Evolutionary conservation across 53 echinoderm and acorn worm species (phyloP), one percentile per base, ranked within the genome.

Genomic region (Crossaster papposus): DNA sequence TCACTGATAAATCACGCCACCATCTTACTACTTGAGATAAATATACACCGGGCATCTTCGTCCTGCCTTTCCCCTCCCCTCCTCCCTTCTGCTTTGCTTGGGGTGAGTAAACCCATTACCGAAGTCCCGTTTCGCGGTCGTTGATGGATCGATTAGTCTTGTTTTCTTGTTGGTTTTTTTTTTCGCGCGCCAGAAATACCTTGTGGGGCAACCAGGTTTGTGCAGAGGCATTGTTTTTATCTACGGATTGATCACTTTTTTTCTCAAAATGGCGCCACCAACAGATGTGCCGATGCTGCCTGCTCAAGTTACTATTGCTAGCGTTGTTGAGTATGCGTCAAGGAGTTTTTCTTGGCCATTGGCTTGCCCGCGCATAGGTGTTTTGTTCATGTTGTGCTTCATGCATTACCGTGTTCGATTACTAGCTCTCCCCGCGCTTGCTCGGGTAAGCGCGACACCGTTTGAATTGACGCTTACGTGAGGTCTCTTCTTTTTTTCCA

Each of bases 1-100:
- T 68, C 68, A 12, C 68, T 68, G 68, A 68, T 68, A 68, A 68
- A 68, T 68, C 68, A 28, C 68, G 28, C n/a, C 28, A 68, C 68
- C 28, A 68, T 68, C 68, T 44, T 68, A 68, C 68, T 28, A 68
- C 68, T 68, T 68, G 28, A 68, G 28, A 68, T 68, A 24, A 68
- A 68, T 28, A 28, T 68, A 68, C 68, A 68, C 28, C 68, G 68
- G 68, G 28, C 24, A 68, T 68, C 68, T 68, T 68, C 9, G 17
- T 10, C 68, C 68, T 23, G 3, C 68, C 68, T 26, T 4, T 28
- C 68, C 11, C 11, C 11, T 11, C 68, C 65, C 68, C 68, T 68
- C 28, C 68, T 68, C 28, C 68, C 11, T 10, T 26, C 11, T 68
- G 20, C 28, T 68, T 68, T 68, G 68, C 68, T 68, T 68, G 68